phyloP scores from a whole-genome alignment of 2,797 vertebrate genomes.

The Dendrocincla tyrannina region DNA sequence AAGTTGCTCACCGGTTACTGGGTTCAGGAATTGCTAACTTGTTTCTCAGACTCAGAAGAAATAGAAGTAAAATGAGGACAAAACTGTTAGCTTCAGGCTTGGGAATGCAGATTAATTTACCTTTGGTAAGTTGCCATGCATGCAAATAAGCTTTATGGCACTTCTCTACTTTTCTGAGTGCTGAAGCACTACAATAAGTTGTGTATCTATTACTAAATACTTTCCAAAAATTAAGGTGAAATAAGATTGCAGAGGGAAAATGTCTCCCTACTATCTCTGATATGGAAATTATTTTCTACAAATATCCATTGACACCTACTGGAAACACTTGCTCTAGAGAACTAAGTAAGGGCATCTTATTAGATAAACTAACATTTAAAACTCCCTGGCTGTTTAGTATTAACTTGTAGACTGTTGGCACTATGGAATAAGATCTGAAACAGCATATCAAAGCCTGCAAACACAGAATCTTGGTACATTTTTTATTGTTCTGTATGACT shows the following conservation, averaged over 20 bases:
- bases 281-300: background rate
- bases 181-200: background rate
- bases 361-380: background rate
- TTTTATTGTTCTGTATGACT: background rate
- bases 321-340: background rate
- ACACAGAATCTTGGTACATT: background rate
- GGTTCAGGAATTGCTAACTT: background rate
- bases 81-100: background rate
- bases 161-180: background rate
- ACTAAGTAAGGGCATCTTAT: background rate
- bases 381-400: background rate
- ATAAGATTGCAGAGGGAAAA: background rate
- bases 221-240: background rate
- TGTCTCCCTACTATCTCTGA: background rate
- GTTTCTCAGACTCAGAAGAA: background rate
- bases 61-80: background rate
- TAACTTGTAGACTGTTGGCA: background rate
- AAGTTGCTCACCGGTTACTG: background rate
- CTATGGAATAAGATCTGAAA: background rate
- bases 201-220: background rate
- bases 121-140: background rate
- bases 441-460: background rate
- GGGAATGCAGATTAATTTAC: background rate
- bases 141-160: background rate
- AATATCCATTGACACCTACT: background rate